phyloP scores from a whole-genome alignment of 2,113 vertebrate species.

The Strix aluco region DNA sequence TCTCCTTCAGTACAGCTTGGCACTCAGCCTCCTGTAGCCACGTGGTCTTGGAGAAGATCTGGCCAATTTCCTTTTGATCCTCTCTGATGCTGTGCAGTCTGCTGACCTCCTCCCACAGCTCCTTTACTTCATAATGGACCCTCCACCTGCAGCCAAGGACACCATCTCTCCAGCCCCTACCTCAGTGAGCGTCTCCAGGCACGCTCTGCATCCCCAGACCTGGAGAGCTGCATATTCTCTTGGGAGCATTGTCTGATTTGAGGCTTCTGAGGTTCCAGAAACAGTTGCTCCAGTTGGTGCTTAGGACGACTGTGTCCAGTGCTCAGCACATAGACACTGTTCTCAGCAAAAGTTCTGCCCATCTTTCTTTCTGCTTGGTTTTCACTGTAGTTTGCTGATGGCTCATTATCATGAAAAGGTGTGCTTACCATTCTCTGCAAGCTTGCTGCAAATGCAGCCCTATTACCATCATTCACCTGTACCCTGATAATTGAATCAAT shows the following conservation, averaged over 20 bases:
- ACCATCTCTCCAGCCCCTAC: background rate
- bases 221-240: background rate
- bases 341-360: background rate
- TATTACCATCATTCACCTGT: conserved; percentile 5
- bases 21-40: background rate
- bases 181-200: fast-evolving
- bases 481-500: conserved; percentile 40
- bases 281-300: background rate
- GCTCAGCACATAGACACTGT: background rate
- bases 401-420: background rate
- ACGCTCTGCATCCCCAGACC: background rate
- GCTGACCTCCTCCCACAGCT: background rate
- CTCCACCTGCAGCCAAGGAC: background rate
- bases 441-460: background rate
- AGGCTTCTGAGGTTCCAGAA: background rate
- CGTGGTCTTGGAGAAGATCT: background rate
- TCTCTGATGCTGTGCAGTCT: background rate
- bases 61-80: background rate
- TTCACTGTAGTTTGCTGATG: background rate
- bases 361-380: background rate
- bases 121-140: background rate
- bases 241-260: background rate
- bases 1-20: background rate
- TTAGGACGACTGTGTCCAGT: background rate
- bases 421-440: background rate